Conservation (phyloP, 2,797 vertebrate genomes). For the Valencia hispanica region DNA sequence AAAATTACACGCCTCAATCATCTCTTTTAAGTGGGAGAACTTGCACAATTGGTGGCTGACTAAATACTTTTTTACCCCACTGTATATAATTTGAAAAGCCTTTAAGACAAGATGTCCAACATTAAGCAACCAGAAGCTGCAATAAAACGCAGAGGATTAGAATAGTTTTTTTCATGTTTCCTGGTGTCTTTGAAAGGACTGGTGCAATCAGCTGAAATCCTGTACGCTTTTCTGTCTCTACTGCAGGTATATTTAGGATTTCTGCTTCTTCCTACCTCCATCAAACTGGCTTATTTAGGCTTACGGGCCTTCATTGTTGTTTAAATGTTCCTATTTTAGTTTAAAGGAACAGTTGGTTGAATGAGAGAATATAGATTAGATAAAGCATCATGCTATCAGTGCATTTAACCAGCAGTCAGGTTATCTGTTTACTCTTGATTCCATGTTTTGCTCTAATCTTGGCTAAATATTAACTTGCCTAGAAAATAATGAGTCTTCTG, state of each 20-base stretch:
- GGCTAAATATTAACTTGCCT: conserved; percentile 1
- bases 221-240: not conserved
- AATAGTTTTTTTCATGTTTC: not conserved
- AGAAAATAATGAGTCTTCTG: not conserved
- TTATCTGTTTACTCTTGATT: not conserved
- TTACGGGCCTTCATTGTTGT: not conserved
- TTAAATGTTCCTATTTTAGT: not conserved
- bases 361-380: not conserved
- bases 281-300: not conserved
- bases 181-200: not conserved
- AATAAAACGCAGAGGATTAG: too few species aligned
- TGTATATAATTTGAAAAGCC: not conserved
- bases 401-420: not conserved
- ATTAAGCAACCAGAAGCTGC: not conserved
- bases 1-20: too few species aligned
- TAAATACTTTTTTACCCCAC: too few species aligned
- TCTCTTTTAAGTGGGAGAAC: too few species aligned
- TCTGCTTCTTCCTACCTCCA: not conserved
- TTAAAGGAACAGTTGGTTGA: not conserved
- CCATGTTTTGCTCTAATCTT: not conserved
- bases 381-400: not conserved
- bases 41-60: too few species aligned
- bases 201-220: not conserved
- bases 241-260: not conserved
- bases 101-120: not conserved